phyloP scores from a whole-genome alignment of 35 echinoderm and acorn worm species.

The Anneissia japonica region DNA sequence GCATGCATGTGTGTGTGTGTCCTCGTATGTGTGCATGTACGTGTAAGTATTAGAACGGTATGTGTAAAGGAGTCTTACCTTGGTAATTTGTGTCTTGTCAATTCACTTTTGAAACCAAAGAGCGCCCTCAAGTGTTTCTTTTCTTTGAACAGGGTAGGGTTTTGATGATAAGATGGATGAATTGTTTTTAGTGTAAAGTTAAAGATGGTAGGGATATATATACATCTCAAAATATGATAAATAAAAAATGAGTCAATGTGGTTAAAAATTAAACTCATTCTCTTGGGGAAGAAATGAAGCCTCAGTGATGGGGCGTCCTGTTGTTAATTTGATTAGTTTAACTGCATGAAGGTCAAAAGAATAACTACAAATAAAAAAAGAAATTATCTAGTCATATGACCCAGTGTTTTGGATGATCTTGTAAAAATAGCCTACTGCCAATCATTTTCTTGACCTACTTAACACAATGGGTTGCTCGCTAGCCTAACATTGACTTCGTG shows the following conservation, averaged over 20 bases:
- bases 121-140: not conserved
- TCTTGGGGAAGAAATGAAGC: not conserved
- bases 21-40: no score
- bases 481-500: not conserved
- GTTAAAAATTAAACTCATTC: not conserved
- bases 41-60: no score
- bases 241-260: not conserved
- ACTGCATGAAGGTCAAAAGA: not conserved
- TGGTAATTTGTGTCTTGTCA: no score
- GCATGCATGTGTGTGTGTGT: no score
- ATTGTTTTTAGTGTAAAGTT: not conserved
- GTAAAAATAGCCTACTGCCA: not conserved
- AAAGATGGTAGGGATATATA: not conserved
- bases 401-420: not conserved
- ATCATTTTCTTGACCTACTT: not conserved
- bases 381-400: not conserved
- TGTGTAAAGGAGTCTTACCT: no score
- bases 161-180: not conserved
- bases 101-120: not conserved
- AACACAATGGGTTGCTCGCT: not conserved
- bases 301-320: not conserved
- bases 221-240: not conserved
- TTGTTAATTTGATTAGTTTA: not conserved
- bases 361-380: not conserved
- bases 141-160: not conserved